Conservation (phyloP, 2,888 invertebrate species). For the Anthophora plumipes region DNA sequence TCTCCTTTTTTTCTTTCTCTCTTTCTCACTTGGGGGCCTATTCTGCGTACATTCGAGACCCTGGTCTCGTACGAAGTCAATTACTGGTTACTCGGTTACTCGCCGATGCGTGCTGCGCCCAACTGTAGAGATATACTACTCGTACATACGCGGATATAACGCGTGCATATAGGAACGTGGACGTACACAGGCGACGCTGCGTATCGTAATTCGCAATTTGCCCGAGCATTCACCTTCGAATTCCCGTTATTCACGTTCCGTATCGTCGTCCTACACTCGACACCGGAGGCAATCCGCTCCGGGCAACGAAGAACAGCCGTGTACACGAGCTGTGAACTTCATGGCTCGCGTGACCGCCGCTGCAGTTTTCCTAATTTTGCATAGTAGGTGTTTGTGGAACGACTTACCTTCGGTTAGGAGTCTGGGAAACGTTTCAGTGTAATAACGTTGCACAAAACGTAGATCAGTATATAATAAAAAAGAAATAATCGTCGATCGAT, state of each 20-base stretch:
- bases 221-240: conserved; percentile 84
- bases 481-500: too few relatives aligned
- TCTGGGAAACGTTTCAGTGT: too few relatives aligned
- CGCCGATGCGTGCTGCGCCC: conserved; percentile 68
- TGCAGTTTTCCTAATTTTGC: neutral
- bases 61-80: conserved; percentile 75
- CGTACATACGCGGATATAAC: neutral
- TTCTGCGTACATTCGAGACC: conserved; percentile 57
- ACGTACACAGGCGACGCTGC: conserved; percentile 30
- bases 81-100: conserved; percentile 77
- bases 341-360: neutral
- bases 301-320: conserved; percentile 13
- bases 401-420: too few relatives aligned
- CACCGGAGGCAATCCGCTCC: conserved; percentile 51
- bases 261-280: conserved; percentile 68
- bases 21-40: neutral
- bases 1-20: neutral
- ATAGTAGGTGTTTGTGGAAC: neutral
- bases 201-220: conserved; percentile 83
- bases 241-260: conserved; percentile 82
- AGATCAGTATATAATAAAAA: too few relatives aligned
- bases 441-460: too few relatives aligned
- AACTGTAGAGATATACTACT: conserved; percentile 36
- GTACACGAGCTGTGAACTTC: conserved; percentile 15
- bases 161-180: conserved; percentile 10